Percentiles rank a stretch among this genome's conserved stretches.
phyloP scores from a whole-genome alignment of 2,797 vertebrate species.

The Argya squamiceps region DNA sequence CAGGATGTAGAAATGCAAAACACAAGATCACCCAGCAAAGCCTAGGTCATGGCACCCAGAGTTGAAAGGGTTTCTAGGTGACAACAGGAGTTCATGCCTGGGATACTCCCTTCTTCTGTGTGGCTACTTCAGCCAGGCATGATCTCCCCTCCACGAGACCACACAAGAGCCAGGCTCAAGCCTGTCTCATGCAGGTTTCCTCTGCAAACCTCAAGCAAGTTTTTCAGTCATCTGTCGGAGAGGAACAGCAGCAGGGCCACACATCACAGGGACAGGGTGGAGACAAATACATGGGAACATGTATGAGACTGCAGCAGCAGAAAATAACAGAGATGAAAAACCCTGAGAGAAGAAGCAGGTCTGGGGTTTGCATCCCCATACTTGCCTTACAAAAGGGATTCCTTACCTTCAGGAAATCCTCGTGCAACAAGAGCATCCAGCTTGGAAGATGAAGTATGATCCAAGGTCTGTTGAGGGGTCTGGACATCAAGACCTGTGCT shows the following conservation, averaged over 20 bases:
- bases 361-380: background rate
- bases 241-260: background rate
- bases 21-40: background rate
- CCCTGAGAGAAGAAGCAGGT: background rate
- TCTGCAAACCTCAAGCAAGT: background rate
- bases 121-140: background rate
- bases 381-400: background rate
- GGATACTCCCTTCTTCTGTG: background rate
- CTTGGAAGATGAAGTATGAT: background rate
- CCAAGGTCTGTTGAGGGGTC: background rate
- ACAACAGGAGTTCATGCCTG: background rate
- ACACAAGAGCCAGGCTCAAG: background rate
- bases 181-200: background rate
- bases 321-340: background rate
- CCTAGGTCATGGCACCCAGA: background rate
- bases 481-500: accelerated
- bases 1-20: background rate
- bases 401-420: background rate
- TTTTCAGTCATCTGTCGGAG: background rate
- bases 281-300: background rate
- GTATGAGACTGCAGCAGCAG: background rate
- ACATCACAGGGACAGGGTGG: background rate
- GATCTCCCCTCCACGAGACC: background rate
- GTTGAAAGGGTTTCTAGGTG: background rate
- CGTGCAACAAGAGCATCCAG: background rate